A percentile compares a stretch with the other conserved stretches of the same genome.
These are phyloP conservation scores for Nyctibius bracteatus DNA, from an alignment of 2,113 vertebrate genomes.

Conservation along the genomic window DNA sequence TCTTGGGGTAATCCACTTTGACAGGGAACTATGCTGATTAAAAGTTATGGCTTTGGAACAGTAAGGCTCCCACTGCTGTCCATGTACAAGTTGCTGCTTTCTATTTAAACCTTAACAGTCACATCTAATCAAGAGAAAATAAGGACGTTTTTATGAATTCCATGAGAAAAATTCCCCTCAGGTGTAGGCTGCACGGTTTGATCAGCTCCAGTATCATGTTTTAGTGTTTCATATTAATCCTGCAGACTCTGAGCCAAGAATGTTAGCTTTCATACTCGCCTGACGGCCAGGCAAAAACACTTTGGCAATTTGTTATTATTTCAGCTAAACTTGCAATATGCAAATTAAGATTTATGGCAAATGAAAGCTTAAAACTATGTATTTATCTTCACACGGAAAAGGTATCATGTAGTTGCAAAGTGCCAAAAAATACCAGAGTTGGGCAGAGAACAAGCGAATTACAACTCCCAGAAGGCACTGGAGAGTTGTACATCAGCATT, in stretches of 20 bases:
- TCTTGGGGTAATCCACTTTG: slow-evolving; percentile 49
- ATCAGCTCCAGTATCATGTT: slow-evolving; percentile 32
- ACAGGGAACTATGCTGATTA: slow-evolving; percentile 42
- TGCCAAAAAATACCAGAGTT: slow-evolving; percentile 31
- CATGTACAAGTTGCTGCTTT: slow-evolving; percentile 1
- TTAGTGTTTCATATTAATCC: slow-evolving; percentile 6
- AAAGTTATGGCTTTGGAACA: slow-evolving; percentile 45
- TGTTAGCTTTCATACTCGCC: not conserved
- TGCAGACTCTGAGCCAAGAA: not conserved
- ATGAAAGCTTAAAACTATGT: not conserved
- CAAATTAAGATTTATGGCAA: slow-evolving; percentile 52
- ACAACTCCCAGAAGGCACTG: not conserved
- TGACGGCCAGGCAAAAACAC: not conserved
- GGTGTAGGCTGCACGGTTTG: slow-evolving; percentile 25
- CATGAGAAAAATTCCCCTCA: slow-evolving; percentile 64
- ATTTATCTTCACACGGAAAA: not conserved
- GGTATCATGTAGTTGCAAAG: not conserved
- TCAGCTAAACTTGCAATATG: slow-evolving; percentile 23
- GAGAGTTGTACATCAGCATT: slow-evolving; percentile 45
- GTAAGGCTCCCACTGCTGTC: slow-evolving; percentile 30
- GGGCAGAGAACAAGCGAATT: not conserved
- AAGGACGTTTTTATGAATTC: slow-evolving; percentile 29
- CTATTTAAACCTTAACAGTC: slow-evolving; percentile 40
- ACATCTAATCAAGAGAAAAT: slow-evolving; percentile 54
- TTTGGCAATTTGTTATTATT: slow-evolving; percentile 12